Conservation (phyloP, 2,888 invertebrate genomes). For the Xestia xanthographa region DNA sequence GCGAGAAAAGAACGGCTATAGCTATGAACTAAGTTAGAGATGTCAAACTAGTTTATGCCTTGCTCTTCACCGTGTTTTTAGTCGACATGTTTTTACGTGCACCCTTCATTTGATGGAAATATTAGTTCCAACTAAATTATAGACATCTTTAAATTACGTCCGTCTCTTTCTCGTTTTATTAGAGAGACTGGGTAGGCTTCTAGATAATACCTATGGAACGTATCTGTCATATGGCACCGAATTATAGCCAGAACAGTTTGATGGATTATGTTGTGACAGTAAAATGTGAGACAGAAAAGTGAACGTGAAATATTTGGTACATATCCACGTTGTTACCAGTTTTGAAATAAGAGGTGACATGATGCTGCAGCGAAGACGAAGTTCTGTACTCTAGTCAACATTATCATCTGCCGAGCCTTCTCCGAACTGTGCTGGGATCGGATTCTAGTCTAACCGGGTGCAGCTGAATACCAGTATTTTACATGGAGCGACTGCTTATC, state of each 20-base stretch:
- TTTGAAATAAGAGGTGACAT: background rate
- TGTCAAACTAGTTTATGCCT: no score
- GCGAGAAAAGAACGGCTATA: no score
- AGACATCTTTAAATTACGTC: no score
- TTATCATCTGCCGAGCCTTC: background rate
- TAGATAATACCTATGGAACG: background rate
- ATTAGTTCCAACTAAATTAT: no score
- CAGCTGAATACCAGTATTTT: background rate
- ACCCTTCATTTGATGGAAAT: no score
- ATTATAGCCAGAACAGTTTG: background rate
- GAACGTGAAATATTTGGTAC: background rate
- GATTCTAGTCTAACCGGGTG: background rate
- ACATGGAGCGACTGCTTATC: background rate
- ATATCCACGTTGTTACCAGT: background rate
- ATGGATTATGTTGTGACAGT: background rate
- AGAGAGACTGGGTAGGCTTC: background rate
- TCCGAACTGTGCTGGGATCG: background rate
- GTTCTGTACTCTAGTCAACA: background rate
- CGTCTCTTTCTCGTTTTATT: no score
- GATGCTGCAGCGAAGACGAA: no score
- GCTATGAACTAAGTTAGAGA: no score
- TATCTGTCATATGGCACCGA: background rate
- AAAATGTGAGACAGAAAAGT: no score
- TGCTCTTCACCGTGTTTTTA: no score
- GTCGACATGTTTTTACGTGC: no score